phyloP scores from a whole-genome alignment of 2,888 invertebrate genomes.

The Pollenia griseotomentosa region DNA sequence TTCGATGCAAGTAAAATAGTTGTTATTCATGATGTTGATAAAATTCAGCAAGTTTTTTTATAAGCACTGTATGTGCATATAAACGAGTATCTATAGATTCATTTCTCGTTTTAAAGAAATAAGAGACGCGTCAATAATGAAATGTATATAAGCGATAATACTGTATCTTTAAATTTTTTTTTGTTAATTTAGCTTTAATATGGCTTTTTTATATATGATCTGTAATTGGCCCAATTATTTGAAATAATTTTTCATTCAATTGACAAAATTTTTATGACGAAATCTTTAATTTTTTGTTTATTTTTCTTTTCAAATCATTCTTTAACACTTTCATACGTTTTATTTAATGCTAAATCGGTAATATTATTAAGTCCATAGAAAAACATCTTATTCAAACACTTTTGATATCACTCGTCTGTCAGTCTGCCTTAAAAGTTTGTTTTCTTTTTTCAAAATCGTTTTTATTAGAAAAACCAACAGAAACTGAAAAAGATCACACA shows the following conservation, averaged over 20 bases:
- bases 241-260: not conserved
- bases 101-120: too few species aligned
- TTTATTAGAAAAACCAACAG: conserved; percentile 58
- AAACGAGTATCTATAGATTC: too few species aligned
- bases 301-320: not conserved
- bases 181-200: too few species aligned
- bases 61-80: too few species aligned
- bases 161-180: too few species aligned
- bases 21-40: too few species aligned
- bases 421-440: not conserved
- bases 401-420: conserved; percentile 18
- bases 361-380: not conserved
- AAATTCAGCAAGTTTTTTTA: too few species aligned
- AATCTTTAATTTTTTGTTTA: not conserved
- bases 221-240: too few species aligned
- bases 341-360: not conserved
- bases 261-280: not conserved
- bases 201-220: too few species aligned
- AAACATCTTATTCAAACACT: conserved; percentile 35
- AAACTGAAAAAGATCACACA: conserved; percentile 58
- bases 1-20: too few species aligned
- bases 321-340: conserved; percentile 33
- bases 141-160: too few species aligned
- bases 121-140: too few species aligned
- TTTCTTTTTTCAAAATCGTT: not conserved